Conservation (phyloP, 2,888 invertebrate species). For the Pandemis corylana region DNA sequence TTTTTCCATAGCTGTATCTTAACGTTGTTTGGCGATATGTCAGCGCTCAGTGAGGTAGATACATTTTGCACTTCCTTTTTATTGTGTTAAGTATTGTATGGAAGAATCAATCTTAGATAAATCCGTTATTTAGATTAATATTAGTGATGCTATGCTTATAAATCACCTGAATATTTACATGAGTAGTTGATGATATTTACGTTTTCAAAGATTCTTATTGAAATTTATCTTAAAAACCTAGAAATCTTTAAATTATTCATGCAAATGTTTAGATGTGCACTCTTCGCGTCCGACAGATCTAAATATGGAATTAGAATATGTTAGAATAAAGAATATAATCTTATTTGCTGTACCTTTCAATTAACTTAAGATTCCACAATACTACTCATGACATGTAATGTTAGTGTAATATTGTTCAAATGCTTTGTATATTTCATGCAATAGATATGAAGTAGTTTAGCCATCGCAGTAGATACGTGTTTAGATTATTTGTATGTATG, state of each 20-base stretch:
- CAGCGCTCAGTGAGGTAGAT: not conserved
- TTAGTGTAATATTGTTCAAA: slow-evolving; percentile 47
- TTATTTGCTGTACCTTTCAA: slow-evolving; percentile 38
- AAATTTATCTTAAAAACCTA: not conserved
- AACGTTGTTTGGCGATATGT: not conserved
- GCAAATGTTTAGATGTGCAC: slow-evolving; percentile 12
- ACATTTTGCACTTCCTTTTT: not conserved
- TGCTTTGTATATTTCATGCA: slow-evolving; percentile 54
- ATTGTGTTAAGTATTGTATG: not conserved
- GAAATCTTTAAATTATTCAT: slow-evolving; percentile 21
- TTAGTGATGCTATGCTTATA: slow-evolving; percentile 23
- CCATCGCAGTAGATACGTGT: slow-evolving; percentile 29
- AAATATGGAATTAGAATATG: slow-evolving; percentile 19
- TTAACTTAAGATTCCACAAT: slow-evolving; percentile 39
- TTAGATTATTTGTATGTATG: slow-evolving; percentile 45
- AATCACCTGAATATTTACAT: slow-evolving; percentile 14
- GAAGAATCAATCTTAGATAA: not conserved
- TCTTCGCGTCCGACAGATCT: slow-evolving; percentile 26
- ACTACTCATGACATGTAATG: slow-evolving; percentile 50
- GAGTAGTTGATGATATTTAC: slow-evolving; percentile 24
- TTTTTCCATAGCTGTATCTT: not conserved
- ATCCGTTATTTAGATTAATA: slow-evolving; percentile 18
- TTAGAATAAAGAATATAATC: slow-evolving; percentile 27
- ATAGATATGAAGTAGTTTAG: slow-evolving; percentile 25
- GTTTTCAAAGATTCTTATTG: too few species aligned